These are phyloP conservation scores for Megaptera novaeangliae DNA, from an alignment of 2,113 vertebrate species.

Conservation along the genomic window DNA sequence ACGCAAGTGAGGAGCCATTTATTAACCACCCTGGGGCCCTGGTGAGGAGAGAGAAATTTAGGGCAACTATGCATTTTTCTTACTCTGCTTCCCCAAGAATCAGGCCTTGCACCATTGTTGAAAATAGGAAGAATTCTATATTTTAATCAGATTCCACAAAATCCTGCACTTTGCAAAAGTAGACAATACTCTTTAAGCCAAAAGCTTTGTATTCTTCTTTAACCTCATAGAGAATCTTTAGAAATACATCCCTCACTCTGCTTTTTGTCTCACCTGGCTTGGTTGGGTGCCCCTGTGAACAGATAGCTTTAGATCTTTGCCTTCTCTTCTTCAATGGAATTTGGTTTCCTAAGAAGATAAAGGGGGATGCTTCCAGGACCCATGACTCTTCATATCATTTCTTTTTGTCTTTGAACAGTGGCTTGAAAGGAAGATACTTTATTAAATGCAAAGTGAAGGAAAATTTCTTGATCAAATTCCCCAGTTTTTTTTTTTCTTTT, in stretches of 20 bases:
- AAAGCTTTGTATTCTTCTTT: conserved; percentile 30
- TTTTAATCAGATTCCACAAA: conserved; percentile 18
- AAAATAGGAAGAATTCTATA: conserved; percentile 1
- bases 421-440: conserved; percentile 57
- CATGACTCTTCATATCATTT: conserved; percentile 35
- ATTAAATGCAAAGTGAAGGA: conserved; percentile 57
- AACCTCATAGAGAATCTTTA: conserved; percentile 37
- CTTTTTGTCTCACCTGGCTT: conserved; percentile 20
- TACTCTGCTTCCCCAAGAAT: background rate
- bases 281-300: background rate
- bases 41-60: background rate
- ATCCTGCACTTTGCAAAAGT: background rate
- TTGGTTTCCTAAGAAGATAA: conserved; percentile 60
- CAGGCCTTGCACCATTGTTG: background rate
- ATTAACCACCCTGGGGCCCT: background rate
- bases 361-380: conserved; percentile 21
- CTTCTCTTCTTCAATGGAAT: conserved; percentile 59
- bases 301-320: conserved; percentile 56
- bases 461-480: conserved; percentile 48
- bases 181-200: conserved; percentile 4
- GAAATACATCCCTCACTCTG: background rate
- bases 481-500: background rate
- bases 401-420: conserved; percentile 66
- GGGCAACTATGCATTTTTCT: background rate
- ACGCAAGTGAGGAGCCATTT: background rate